These are phyloP conservation scores for Procambarus virginalis DNA, from an alignment of 1,140 invertebrate genomes.

Conservation along the genomic window DNA sequence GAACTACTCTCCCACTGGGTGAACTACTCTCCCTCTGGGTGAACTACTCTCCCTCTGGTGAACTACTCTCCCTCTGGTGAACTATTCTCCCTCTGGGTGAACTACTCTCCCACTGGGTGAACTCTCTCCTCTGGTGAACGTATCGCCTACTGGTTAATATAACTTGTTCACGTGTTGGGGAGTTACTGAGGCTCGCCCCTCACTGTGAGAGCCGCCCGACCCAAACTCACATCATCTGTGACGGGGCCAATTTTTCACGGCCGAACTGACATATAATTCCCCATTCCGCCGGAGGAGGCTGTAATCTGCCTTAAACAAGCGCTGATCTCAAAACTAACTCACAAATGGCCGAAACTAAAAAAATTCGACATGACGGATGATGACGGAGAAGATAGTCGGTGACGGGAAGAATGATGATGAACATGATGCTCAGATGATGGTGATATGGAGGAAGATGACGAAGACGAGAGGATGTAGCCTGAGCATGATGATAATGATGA, in stretches of 20 bases:
- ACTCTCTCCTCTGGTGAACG: too few species aligned
- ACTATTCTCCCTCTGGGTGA: too few species aligned
- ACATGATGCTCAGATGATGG: slow-evolving; percentile 2
- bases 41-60: too few species aligned
- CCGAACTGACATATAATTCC: slow-evolving; percentile 40
- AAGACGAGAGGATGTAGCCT: slow-evolving; percentile 8
- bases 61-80: too few species aligned
- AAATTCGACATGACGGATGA: slow-evolving; percentile 29
- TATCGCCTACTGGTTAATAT: too few species aligned
- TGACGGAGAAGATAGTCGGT: slow-evolving; percentile 17
- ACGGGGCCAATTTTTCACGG: slow-evolving; percentile 45
- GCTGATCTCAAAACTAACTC: slow-evolving; percentile 15
- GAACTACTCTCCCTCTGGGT: too few species aligned
- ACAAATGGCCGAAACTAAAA: slow-evolving; percentile 14
- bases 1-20: too few species aligned
- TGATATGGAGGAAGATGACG: not conserved
- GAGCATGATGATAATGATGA: slow-evolving; percentile 16
- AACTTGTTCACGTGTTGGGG: too few species aligned
- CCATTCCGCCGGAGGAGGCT: slow-evolving; percentile 1
- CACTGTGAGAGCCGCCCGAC: not conserved
- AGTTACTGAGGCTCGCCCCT: too few species aligned
- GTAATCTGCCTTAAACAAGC: slow-evolving; percentile 28
- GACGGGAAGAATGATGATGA: slow-evolving; percentile 22
- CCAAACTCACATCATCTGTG: slow-evolving; percentile 16
- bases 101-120: too few species aligned